Evolutionary conservation across 1,140 invertebrate genomes (phyloP).

Genomic region (Brachionus paranguensis): DNA sequence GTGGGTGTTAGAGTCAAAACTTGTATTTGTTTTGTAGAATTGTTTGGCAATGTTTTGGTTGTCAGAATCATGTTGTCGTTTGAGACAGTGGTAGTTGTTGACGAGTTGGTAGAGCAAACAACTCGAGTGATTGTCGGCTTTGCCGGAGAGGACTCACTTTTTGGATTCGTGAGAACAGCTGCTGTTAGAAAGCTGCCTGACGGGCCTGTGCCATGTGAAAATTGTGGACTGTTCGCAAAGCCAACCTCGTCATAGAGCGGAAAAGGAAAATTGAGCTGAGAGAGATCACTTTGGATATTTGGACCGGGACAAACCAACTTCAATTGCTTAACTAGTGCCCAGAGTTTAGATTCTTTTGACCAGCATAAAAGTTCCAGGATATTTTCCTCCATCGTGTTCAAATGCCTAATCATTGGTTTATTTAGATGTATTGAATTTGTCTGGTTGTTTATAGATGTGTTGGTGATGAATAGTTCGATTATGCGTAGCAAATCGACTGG

Average conservation of each 20-base stretch:
- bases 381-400: background rate
- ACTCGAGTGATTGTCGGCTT: background rate
- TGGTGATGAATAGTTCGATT: slow-evolving; percentile 8
- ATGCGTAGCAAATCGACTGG: background rate
- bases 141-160: background rate
- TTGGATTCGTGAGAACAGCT: background rate
- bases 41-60: background rate
- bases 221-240: background rate
- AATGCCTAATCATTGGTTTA: background rate
- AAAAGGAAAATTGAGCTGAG: slow-evolving; percentile 10
- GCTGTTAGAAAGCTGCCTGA: background rate
- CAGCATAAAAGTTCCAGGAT: background rate
- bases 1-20: background rate
- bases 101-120: slow-evolving; percentile 5
- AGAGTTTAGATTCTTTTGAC: background rate
- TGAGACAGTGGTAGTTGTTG: background rate
- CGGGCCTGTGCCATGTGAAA: background rate
- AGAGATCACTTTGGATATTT: background rate
- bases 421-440: background rate
- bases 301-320: background rate
- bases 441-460: background rate
- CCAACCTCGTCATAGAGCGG: slow-evolving; percentile 14
- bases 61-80: slow-evolving; percentile 2
- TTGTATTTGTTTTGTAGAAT: slow-evolving; percentile 1
- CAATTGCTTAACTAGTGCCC: background rate